Conservation (phyloP, 2,113 vertebrate species). For the Prunella fulvescens region DNA sequence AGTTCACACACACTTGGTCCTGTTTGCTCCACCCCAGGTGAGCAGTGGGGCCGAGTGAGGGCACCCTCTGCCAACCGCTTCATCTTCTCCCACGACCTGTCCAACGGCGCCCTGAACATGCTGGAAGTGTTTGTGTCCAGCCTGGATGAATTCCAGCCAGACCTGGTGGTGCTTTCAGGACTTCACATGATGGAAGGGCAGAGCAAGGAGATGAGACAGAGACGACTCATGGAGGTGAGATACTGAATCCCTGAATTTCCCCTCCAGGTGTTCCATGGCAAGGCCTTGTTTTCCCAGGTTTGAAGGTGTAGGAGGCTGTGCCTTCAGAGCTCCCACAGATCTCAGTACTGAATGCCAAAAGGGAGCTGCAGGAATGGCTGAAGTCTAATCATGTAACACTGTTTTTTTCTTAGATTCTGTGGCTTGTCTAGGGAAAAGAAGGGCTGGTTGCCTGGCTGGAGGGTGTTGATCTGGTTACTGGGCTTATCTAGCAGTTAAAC, state of each 20-base stretch:
- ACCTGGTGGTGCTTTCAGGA: slow-evolving; percentile 93
- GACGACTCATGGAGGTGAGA: slow-evolving; percentile 85
- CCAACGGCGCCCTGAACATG: slow-evolving; percentile 89
- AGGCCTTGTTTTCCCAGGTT: background rate
- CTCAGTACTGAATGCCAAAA: background rate
- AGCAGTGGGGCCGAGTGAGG: slow-evolving; percentile 82
- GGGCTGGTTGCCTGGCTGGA: background rate
- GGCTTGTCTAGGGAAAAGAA: background rate
- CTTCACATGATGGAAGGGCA: slow-evolving; percentile 99
- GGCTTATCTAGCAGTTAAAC: background rate
- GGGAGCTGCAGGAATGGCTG: background rate
- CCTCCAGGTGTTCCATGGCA: background rate
- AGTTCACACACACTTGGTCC: background rate
- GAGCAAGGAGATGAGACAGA: slow-evolving; percentile 80
- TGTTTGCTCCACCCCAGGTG: slow-evolving; percentile 71
- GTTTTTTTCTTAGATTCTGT: background rate
- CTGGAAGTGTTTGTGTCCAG: slow-evolving; percentile 91
- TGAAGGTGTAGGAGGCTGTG: background rate
- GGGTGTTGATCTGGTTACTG: background rate
- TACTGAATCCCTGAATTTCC: background rate
- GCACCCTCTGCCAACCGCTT: slow-evolving; percentile 95
- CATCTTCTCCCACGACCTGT: slow-evolving; percentile 96
- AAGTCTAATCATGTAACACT: background rate
- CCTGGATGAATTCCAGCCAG: slow-evolving; percentile 92
- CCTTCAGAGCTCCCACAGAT: background rate